Evolutionary conservation across 2,888 invertebrate genomes (phyloP), one percentile per base, ranked within the genome.

Genomic region (Clepsis dumicolana): DNA sequence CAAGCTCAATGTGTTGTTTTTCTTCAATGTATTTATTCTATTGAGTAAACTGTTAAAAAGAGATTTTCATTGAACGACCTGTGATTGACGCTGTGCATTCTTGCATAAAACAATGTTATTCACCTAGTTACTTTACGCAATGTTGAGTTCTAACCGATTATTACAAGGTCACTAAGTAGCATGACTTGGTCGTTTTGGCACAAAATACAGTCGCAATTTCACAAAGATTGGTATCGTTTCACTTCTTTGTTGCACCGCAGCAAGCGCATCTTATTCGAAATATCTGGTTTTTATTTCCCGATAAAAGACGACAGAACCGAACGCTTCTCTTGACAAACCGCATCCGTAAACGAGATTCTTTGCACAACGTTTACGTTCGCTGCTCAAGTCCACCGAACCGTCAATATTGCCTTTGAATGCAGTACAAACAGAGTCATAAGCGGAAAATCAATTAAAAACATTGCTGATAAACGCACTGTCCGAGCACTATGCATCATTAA

Each of bases 401-500:
- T 57, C 62, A 67, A 67, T 67, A 63, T 62, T 67, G 38, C 63
- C 62, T 50, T 48, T 50, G 25, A 56, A 56, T 32, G 21, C 29
- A 8, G 24, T 16, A 21, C 2, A 56, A 59, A 59, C 12, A 24
- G 41, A 59, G 21, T 7, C 41, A 25, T 25, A 59, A 59, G 57
- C n/a, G 24, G 25, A 25, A 41, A 48, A 32, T 27, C 44, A 44
- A 60, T 48, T 16, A 35, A 32, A 29, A 48, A 27, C 18, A 16
- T 21, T 48, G 27, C 14, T 29, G 60, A 29, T 48, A n/a, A 25
- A 41, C 41, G 41, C 12, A 48, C 14, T 27, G 60, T 27, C 21
- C 29, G 48, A 57, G 41, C 29, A 18, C 29, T 76, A 76, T 82
- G 77, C 81, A 82, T 83, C 83, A 85, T 84, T 80, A 78, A 84